Conservation (phyloP, 2,888 invertebrate species). For the Acanthoscelides obtectus region DNA sequence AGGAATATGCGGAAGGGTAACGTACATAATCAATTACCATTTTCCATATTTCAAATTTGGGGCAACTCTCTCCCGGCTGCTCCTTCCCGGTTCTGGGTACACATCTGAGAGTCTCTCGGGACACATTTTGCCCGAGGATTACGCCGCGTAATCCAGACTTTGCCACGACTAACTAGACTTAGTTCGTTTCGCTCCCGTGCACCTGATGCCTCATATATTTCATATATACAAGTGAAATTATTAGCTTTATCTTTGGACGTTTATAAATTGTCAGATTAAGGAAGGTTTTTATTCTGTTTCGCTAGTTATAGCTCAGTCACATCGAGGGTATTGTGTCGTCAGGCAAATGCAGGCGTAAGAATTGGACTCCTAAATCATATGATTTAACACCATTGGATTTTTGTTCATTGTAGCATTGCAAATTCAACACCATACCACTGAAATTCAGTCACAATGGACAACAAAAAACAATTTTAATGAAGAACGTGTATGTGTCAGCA, state of each 20-base stretch:
- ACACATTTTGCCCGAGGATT: constrained; percentile 23
- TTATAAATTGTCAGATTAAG: constrained; percentile 20
- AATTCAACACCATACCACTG: too few relatives aligned
- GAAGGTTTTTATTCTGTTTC: background rate
- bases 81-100: background rate
- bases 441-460: too few relatives aligned
- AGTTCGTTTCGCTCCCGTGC: constrained; percentile 14
- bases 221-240: constrained; percentile 24
- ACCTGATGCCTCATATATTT: constrained; percentile 26
- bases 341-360: too few relatives aligned
- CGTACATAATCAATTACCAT: background rate
- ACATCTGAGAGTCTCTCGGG: constrained; percentile 15
- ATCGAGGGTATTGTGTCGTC: too few relatives aligned
- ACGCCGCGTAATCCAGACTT: constrained; percentile 24
- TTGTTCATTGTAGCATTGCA: too few relatives aligned
- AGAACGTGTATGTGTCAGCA: too few relatives aligned
- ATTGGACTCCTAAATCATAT: too few relatives aligned
- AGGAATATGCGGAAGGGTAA: background rate
- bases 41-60: background rate
- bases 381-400: too few relatives aligned
- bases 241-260: constrained; percentile 19
- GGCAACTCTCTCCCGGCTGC: background rate
- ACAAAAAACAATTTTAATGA: too few relatives aligned
- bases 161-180: constrained; percentile 26
- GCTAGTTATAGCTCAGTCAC: background rate